Conservation (phyloP, 2,797 vertebrate species). For the Notolabrus celidotus region DNA sequence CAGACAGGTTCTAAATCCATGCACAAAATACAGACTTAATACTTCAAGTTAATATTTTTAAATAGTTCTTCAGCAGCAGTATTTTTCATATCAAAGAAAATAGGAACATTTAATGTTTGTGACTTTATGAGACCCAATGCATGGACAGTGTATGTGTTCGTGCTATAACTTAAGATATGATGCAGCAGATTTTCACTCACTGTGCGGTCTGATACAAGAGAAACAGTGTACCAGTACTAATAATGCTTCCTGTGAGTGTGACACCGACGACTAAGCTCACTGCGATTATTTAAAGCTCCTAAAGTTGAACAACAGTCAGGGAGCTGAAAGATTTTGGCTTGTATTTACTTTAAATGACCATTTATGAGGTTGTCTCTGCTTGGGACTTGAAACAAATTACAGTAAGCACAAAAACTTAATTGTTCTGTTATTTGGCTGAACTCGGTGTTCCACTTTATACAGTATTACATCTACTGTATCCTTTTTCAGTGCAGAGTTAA, state of each 20-base stretch:
- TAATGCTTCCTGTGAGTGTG: neutral
- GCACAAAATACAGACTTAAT: no score
- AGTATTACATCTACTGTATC: neutral
- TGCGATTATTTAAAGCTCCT: neutral
- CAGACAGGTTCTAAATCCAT: no score
- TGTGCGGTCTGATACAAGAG: no score
- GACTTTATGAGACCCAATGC: no score
- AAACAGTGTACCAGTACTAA: neutral
- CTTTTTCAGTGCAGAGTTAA: no score
- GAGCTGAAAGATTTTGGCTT: slow-evolving; percentile 2
- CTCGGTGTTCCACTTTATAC: neutral
- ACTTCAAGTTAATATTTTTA: no score
- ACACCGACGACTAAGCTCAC: neutral
- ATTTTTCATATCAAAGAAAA: no score
- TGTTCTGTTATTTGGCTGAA: neutral
- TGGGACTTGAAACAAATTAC: neutral
- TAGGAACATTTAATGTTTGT: no score
- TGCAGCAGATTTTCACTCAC: no score
- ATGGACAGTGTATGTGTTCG: no score
- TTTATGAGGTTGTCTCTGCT: neutral
- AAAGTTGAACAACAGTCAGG: neutral
- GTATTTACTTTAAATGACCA: neutral
- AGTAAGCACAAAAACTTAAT: neutral
- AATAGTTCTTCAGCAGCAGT: no score
- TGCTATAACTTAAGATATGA: no score